Percentiles rank a stretch among this genome's conserved stretches.
These are phyloP conservation scores for Zalophus californianus DNA, from an alignment of 2,797 vertebrate genomes.

Conservation along the genomic window DNA sequence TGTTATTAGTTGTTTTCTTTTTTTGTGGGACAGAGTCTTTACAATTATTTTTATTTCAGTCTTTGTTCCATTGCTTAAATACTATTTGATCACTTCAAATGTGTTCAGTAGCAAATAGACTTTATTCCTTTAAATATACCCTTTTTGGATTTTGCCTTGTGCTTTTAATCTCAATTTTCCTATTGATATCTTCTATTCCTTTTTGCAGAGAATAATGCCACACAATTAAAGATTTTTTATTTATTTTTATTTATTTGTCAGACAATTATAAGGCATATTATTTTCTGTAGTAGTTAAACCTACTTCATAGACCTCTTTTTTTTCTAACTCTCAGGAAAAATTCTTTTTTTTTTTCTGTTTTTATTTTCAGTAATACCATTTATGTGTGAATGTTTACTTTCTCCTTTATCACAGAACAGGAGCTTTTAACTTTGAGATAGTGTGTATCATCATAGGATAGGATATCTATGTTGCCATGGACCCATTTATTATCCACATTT, in stretches of 20 bases:
- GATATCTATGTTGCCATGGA: not conserved
- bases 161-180: not conserved
- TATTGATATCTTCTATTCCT: not conserved
- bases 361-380: not conserved
- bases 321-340: not conserved
- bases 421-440: not conserved
- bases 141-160: not conserved
- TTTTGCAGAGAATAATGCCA: not conserved
- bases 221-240: not conserved
- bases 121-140: not conserved
- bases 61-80: not conserved
- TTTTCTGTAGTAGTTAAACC: not conserved
- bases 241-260: too few species aligned
- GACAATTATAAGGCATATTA: not conserved
- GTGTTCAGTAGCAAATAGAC: not conserved
- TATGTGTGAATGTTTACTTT: not conserved
- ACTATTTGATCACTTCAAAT: not conserved
- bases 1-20: not conserved
- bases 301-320: not conserved
- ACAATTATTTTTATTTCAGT: not conserved
- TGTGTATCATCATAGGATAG: not conserved
- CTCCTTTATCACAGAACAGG: not conserved
- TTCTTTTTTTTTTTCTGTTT: not conserved
- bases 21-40: accelerated
- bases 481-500: not conserved